Conservation (phyloP, 2,797 vertebrate species). For the Cyclura pinguis region DNA sequence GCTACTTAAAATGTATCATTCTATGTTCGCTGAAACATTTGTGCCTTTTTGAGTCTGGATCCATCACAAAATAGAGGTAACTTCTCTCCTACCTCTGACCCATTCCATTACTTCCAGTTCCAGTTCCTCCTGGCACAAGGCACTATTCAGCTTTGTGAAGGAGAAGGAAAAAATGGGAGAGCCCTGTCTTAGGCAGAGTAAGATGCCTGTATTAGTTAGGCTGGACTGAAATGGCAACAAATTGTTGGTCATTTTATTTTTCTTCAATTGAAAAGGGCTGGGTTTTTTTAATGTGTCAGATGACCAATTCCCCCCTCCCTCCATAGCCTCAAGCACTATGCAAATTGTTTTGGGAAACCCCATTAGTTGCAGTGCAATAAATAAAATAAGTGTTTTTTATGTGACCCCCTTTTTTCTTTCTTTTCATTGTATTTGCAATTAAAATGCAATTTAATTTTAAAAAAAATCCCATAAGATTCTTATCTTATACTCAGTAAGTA, state of each 20-base stretch:
- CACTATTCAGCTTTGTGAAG: background rate
- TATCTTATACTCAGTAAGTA: background rate
- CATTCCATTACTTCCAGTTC: background rate
- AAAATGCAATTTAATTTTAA: too few relatives aligned
- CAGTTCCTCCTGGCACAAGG: background rate
- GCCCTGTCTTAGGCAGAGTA: background rate
- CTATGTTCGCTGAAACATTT: background rate
- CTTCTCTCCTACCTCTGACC: too few relatives aligned
- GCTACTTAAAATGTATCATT: too few relatives aligned
- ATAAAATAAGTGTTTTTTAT: too few relatives aligned
- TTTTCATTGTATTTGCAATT: background rate
- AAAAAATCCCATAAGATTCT: too few relatives aligned
- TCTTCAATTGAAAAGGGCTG: too few relatives aligned
- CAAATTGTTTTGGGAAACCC: too few relatives aligned
- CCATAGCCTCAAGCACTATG: too few relatives aligned
- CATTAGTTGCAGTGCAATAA: too few relatives aligned
- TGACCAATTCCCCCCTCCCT: too few relatives aligned
- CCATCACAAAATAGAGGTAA: background rate
- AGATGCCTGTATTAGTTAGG: background rate
- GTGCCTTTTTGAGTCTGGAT: background rate
- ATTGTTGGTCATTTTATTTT: background rate
- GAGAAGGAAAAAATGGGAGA: background rate
- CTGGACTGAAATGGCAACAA: background rate
- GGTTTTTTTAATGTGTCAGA: background rate
- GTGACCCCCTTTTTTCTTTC: background rate